Evolutionary conservation across 2,113 vertebrate species (phyloP), one percentile per base, ranked within the genome.

Genomic region (Neodontobutis hainanensis): DNA sequence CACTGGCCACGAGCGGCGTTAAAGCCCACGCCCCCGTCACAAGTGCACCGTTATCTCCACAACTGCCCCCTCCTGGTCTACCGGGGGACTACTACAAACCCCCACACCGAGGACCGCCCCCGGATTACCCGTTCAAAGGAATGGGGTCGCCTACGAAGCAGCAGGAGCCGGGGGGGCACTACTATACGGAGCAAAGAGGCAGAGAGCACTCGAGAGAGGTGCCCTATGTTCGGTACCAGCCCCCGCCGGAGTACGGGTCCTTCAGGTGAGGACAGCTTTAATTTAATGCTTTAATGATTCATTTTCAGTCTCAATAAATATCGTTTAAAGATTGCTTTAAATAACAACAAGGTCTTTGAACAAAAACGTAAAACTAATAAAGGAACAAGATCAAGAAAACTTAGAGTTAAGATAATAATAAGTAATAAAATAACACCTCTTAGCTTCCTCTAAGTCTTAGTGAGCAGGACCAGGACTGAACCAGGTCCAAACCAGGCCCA

Each of bases 181-280:
- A 93, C 86, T 97, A 96, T 84, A 87, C 92, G 5, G 97, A 98
- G 36, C 94, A 95, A 77, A 94, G 95, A 56, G 72, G 92, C 77
- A 91, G 92, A 86, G 95, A 94, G 61, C 94, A 91, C 91, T 95
- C 89, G 74, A 94, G 90, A 90, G 96, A 98, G 75, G 85, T 95
- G 72, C 96, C 95, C 11, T 92, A 95, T 56, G 94, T 99, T 82
- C 94, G 97, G n/a, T 99, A 99, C 90, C 97, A 98, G 81, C 97
- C 96, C 44, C 97, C 97, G 50, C 97, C 97, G 8, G 97, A 99
- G 74, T 99, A 99, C 38, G 97, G 96, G 15, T 95, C 96, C 1
- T 93, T 96, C 92, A 95, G 97, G 97, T 99, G 92, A 93, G 92
- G 14, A 27, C 19, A 27, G 19, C n/a, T n/a, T n/a, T n/a, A n/a